Base-by-base conservation (phyloP, 2,888 invertebrate species). In the Drosophila parthenogenetica region DNA sequence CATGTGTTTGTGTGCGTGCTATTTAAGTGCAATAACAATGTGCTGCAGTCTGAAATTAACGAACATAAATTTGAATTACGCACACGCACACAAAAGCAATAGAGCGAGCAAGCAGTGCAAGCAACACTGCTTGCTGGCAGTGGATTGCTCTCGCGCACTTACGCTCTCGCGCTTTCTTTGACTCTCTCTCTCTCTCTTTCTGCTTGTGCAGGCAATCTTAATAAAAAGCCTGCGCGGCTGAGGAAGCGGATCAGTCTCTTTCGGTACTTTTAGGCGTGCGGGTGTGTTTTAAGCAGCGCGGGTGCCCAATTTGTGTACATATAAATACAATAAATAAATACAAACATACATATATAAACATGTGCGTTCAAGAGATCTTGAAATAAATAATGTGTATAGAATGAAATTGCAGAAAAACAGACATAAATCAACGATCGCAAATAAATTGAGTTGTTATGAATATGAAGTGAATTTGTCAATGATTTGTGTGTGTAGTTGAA, bases 31-130 rank as follows among this genome's bases (percentile, higher is more conserved):
- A 77, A 68, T 72, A 76, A 75, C 37, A 68, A 59, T 66, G 63
- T 32, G 51, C 45, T 40, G 39, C 50, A 42, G 64, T 66, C 62
- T 50, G 49, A 82, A 83, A 86, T 77, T 81, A 87, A 87, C 85
- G 85, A 63, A 73, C 83, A 81, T 87, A 75, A 81, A 81, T 77
- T 83, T 69, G 61, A 85, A 79, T 82, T 81, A 73, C 22, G 22
- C 22, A 70, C 79, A 79, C 79, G 61, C 69, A 71, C 43, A 53
- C 49, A 54, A 19, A 25, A 19, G 19, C 22, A 51, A 14, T 16
- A 14, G 40, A 7, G 43, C 39, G 25, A 7, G 53, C 53, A 68
- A 69, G 73, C 79, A 73, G 79, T 68, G 60, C 62, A 29, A 0
- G 1, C 1, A 0, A 8, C 57, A 72, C 77, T 77, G 77, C 74